A percentile compares a stretch with the other conserved stretches of the same genome.
phyloP scores from a whole-genome alignment of 2,113 vertebrate genomes.

The Acanthochromis polyacanthus region DNA sequence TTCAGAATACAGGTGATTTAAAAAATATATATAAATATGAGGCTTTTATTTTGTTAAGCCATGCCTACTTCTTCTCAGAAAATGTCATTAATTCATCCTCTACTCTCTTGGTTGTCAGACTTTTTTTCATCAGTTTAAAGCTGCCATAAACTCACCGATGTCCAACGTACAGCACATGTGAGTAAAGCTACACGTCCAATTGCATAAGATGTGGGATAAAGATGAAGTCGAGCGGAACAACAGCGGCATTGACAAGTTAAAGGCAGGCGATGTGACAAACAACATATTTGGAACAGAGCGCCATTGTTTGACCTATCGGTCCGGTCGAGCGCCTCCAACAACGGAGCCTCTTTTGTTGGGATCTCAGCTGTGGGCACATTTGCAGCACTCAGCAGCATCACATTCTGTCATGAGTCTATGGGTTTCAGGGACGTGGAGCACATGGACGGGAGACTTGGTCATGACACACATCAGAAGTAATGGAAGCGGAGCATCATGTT shows the following conservation, averaged over 20 bases:
- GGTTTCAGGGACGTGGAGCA: slow-evolving; percentile 29
- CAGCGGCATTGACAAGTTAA: slow-evolving; percentile 69
- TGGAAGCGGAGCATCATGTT: slow-evolving; percentile 38
- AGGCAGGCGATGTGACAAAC: slow-evolving; percentile 78
- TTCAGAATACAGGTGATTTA: neutral
- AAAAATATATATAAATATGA: neutral
- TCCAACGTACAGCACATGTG: slow-evolving; percentile 13
- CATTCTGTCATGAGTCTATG: slow-evolving; percentile 64
- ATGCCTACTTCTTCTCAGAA: neutral
- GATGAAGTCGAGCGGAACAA: slow-evolving; percentile 68
- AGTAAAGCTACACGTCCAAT: slow-evolving; percentile 43
- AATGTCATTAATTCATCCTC: neutral
- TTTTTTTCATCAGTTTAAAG: slow-evolving; percentile 17
- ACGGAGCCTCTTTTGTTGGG: slow-evolving; percentile 67
- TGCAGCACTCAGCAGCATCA: slow-evolving; percentile 68
- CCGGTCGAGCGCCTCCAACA: slow-evolving; percentile 66
- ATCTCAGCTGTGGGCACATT: slow-evolving; percentile 70
- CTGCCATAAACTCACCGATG: neutral
- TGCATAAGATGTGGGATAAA: slow-evolving; percentile 75
- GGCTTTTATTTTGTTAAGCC: slow-evolving; percentile 45
- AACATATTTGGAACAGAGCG: slow-evolving; percentile 80
- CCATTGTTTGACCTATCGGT: slow-evolving; percentile 71
- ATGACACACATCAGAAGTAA: slow-evolving; percentile 20
- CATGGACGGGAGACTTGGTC: slow-evolving; percentile 11
- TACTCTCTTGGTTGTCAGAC: neutral